phyloP scores from a whole-genome alignment of 2,888 invertebrate genomes.

The Leptinotarsa juncta region DNA sequence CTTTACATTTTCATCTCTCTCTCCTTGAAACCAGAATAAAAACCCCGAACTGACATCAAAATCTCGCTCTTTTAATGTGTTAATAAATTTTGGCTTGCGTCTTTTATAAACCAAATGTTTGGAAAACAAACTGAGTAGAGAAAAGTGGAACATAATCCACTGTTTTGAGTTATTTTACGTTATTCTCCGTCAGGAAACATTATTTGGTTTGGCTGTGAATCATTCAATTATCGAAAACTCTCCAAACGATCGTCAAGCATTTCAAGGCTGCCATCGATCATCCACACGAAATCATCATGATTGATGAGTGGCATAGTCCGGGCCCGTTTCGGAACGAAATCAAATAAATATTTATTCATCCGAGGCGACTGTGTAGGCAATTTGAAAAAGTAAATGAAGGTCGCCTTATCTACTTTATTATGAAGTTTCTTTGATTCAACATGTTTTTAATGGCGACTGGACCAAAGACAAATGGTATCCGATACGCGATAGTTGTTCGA shows the following conservation, averaged over 20 bases:
- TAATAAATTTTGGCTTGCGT: no score
- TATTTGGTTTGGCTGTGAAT: background rate
- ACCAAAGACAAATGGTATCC: conserved; percentile 52
- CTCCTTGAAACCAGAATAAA: no score
- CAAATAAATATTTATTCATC: conserved; percentile 34
- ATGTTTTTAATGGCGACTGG: conserved; percentile 53
- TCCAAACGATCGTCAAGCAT: background rate
- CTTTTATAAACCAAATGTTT: no score
- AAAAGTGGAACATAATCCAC: no score
- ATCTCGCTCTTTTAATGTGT: no score
- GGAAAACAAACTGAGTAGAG: no score
- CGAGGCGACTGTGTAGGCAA: conserved; percentile 38
- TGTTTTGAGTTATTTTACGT: no score
- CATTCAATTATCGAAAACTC: background rate
- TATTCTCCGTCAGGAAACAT: background rate
- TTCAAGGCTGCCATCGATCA: conserved; percentile 16
- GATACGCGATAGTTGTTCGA: conserved; percentile 52
- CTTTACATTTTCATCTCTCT: no score
- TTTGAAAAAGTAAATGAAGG: conserved; percentile 44
- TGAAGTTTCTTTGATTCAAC: conserved; percentile 50
- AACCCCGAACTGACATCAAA: no score
- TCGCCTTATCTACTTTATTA: conserved; percentile 50
- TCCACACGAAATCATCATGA: conserved; percentile 9
- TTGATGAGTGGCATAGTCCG: conserved; percentile 19
- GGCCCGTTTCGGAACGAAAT: conserved; percentile 22